Conservation (phyloP, 1,140 invertebrate genomes). For the Zaprionus taronus region DNA sequence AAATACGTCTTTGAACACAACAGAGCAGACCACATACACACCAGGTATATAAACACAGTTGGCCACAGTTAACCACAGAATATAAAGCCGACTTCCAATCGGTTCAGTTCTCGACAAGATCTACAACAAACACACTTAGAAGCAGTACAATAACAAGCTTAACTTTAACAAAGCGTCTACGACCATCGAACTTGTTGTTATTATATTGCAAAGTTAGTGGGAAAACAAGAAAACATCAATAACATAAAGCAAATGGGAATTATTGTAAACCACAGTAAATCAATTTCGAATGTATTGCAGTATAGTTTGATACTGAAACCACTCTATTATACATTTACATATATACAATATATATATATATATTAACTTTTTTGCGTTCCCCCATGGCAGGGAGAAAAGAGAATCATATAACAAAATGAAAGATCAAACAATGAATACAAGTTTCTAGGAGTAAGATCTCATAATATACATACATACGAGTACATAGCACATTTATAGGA, state of each 20-base stretch:
- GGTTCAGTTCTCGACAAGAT: conserved; percentile 6
- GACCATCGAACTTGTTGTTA: conserved; percentile 78
- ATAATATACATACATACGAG: conserved; percentile 27
- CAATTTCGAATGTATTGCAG: conserved; percentile 29
- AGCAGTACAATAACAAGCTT: conserved; percentile 49
- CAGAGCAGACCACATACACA: conserved; percentile 86
- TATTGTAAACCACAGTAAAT: conserved; percentile 59
- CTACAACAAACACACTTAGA: conserved; percentile 25
- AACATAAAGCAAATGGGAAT: conserved; percentile 33
- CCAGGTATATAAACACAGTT: conserved; percentile 85
- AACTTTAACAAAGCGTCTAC: conserved; percentile 67
- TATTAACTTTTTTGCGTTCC: conserved; percentile 26
- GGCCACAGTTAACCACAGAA: background rate
- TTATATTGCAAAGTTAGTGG: conserved; percentile 51
- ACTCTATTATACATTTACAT: conserved; percentile 33
- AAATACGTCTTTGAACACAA: conserved; percentile 85
- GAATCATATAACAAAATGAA: conserved; percentile 14
- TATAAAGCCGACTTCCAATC: background rate
- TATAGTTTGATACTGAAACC: conserved; percentile 49
- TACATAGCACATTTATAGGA: conserved; percentile 53
- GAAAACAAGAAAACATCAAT: background rate
- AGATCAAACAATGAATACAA: conserved; percentile 30
- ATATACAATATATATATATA: conserved; percentile 8
- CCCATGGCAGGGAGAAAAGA: conserved; percentile 21
- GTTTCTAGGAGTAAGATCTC: conserved; percentile 32